These are phyloP conservation scores for Drosophila tani DNA, from an alignment of 1,140 invertebrate genomes.

Conservation along the genomic window DNA sequence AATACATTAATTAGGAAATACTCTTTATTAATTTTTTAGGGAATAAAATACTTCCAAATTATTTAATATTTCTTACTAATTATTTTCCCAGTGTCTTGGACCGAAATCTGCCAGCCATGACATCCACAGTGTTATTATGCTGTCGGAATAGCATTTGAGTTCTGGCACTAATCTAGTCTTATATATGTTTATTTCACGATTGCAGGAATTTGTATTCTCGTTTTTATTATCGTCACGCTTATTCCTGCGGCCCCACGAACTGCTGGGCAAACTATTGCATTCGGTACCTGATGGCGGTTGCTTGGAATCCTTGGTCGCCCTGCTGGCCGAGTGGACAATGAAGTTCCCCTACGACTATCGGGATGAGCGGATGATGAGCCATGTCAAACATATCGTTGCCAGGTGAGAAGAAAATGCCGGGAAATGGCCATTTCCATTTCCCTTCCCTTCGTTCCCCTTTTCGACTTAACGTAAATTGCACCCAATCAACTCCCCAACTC, in stretches of 20 bases:
- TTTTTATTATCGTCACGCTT: slow-evolving; percentile 84
- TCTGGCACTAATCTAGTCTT: not conserved
- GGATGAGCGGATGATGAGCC: slow-evolving; percentile 87
- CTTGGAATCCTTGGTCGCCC: slow-evolving; percentile 76
- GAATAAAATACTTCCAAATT: no score
- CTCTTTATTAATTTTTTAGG: no score
- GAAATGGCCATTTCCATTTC: not conserved
- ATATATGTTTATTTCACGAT: slow-evolving; percentile 24
- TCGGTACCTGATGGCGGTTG: slow-evolving; percentile 79
- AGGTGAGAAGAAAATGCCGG: slow-evolving; percentile 57
- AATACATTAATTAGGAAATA: no score
- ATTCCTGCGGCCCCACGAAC: slow-evolving; percentile 82
- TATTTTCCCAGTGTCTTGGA: not conserved
- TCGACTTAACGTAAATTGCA: slow-evolving; percentile 12
- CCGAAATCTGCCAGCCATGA: not conserved
- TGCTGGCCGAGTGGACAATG: slow-evolving; percentile 85
- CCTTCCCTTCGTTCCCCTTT: not conserved
- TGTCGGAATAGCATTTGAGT: not conserved
- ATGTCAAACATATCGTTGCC: slow-evolving; percentile 86
- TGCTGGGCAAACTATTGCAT: slow-evolving; percentile 80
- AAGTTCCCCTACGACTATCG: slow-evolving; percentile 89
- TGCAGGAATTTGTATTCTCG: slow-evolving; percentile 82
- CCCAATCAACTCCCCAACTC: slow-evolving; percentile 11
- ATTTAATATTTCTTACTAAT: not conserved
- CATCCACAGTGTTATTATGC: slow-evolving; percentile 12